phyloP scores from a whole-genome alignment of 1,140 invertebrate species.

The Potamilus streckersoni region DNA sequence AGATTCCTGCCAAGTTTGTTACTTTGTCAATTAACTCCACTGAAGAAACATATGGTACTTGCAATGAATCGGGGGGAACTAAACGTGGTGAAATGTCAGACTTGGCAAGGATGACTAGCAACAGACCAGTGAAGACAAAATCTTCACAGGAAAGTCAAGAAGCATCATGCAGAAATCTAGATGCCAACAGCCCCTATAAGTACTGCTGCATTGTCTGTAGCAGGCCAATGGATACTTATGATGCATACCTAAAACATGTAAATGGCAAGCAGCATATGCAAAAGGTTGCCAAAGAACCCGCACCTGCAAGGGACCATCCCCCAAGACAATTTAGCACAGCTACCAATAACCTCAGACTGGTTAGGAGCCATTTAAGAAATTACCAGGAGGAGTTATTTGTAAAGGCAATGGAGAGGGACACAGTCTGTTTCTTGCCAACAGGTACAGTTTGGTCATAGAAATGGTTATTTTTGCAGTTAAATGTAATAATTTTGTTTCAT shows the following conservation, averaged over 20 bases:
- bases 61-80: not conserved
- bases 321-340: constrained; percentile 17
- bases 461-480: not conserved
- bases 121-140: not conserved
- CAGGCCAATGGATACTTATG: constrained; percentile 46
- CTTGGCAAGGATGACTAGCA: constrained; percentile 26
- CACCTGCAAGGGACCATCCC: constrained; percentile 28
- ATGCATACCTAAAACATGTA: constrained; percentile 42
- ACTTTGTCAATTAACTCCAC: not conserved
- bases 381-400: constrained; percentile 59
- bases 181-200: constrained; percentile 8
- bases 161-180: constrained; percentile 3
- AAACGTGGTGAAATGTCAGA: constrained; percentile 12
- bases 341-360: constrained; percentile 13
- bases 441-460: constrained; percentile 37
- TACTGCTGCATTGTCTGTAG: constrained; percentile 51
- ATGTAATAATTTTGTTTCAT: not conserved
- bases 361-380: constrained; percentile 40
- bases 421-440: constrained; percentile 61
- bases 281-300: constrained; percentile 36
- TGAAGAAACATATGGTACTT: not conserved
- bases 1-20: not conserved
- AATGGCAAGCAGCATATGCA: constrained; percentile 40
- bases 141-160: constrained; percentile 1
- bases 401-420: constrained; percentile 50